A percentile compares a stretch with the other conserved stretches of the same genome.
These are phyloP conservation scores for Dendrophyllia cribrosa DNA, from an alignment of 64 coral and sea anemone genomes.

Conservation along the genomic window DNA sequence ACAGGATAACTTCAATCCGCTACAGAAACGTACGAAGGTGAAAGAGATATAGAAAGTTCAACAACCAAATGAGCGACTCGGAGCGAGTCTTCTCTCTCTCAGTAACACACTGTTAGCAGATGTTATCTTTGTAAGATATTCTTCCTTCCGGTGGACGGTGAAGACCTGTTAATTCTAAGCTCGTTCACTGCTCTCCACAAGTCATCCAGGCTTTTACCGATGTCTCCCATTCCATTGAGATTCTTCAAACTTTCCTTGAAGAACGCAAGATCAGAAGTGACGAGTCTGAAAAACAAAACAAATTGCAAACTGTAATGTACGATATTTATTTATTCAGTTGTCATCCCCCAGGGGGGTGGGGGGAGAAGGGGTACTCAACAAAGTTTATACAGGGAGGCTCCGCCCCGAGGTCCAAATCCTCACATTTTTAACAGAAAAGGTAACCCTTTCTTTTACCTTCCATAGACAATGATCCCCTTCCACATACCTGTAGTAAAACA, in stretches of 20 bases:
- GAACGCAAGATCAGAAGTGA: constrained; percentile 91
- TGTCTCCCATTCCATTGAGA: constrained; percentile 68
- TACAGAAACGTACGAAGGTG: no score
- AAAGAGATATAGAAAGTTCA: no score
- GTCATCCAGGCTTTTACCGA: constrained; percentile 79
- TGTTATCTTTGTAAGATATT: constrained; percentile 37
- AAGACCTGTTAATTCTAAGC: constrained; percentile 57
- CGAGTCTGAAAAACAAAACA: constrained; percentile 55
- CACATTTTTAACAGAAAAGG: no score
- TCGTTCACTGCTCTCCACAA: constrained; percentile 91
- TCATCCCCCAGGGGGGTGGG: neutral
- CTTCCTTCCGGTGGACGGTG: constrained; percentile 46
- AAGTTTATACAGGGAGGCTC: no score
- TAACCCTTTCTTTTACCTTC: no score
- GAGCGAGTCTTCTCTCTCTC: neutral
- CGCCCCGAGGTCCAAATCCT: no score
- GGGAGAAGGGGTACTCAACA: no score
- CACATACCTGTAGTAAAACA: no score
- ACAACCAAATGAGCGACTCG: neutral
- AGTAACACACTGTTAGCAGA: neutral
- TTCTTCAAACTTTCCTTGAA: constrained; percentile 85
- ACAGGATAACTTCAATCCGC: no score
- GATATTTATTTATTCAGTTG: neutral
- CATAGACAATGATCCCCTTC: no score
- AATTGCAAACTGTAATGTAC: neutral